phyloP scores from a whole-genome alignment of 2,797 vertebrate genomes.

The Tragelaphus eurycerus region DNA sequence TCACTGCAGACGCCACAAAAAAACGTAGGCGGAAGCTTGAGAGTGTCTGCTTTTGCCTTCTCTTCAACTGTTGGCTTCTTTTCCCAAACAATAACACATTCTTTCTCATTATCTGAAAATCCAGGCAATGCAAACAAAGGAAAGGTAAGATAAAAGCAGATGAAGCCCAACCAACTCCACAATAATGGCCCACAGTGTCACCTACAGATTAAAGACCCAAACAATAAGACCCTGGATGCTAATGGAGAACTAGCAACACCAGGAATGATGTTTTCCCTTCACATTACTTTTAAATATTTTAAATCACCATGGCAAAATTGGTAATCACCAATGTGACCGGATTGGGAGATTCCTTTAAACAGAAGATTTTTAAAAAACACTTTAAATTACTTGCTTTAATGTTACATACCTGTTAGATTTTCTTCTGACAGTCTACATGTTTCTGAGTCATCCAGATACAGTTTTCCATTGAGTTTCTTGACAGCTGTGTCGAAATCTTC shows the following conservation, averaged over 20 bases:
- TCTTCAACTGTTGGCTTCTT: slow-evolving; percentile 89
- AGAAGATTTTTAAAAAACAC: not conserved
- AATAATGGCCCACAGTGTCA: not conserved
- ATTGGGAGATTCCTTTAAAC: not conserved
- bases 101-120: slow-evolving; percentile 80
- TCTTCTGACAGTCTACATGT: slow-evolving; percentile 60
- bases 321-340: not conserved
- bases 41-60: slow-evolving; percentile 87
- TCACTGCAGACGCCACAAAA: slow-evolving; percentile 89
- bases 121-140: not conserved
- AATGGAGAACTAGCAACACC: not conserved
- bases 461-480: slow-evolving; percentile 91
- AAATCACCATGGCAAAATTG: not conserved
- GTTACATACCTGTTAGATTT: slow-evolving; percentile 76
- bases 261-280: not conserved
- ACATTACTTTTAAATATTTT: not conserved
- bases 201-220: not conserved
- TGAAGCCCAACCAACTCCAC: not conserved
- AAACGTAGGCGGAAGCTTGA: slow-evolving; percentile 89
- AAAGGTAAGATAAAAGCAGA: not conserved
- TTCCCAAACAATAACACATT: slow-evolving; percentile 89
- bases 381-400: slow-evolving; percentile 12
- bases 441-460: slow-evolving; percentile 87
- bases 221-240: not conserved
- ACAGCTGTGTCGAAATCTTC: slow-evolving; percentile 96